Base-by-base conservation (phyloP, 2,888 invertebrate genomes). In the Lissonota sp. region DNA sequence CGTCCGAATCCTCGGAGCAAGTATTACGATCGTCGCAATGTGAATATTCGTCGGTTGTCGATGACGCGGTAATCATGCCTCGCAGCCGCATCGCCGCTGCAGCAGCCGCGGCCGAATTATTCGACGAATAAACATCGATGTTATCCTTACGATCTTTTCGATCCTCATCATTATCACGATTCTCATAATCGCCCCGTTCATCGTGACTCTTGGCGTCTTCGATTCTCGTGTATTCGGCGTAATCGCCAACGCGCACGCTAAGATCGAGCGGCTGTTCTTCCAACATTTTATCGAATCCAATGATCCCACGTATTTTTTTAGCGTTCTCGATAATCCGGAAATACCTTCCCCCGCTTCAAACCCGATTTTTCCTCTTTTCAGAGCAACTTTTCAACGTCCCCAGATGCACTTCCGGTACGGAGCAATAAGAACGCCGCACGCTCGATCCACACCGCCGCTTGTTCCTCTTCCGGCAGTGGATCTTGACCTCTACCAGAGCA, bases 1-100 rank as follows among this genome's bases (percentile, higher is more conserved):
- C 97, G 86, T 97, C 97, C 80, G 97, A 96, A 90, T 96, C 96
- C 62, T 96, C 96, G 87, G 96, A 96, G 93, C 96, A 96, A 72
- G 95, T 93, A 85, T 94, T 94, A 69, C 93, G 91, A 82, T 91
- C 92, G 82, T 91, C 93, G 72, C 90, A 91, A 79, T 90, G 93
- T 6, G 87, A 85, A 84, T 90, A 92, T 87, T 79, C 91, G 89
- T 88, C 93, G 86, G 84, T 91, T 80, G 91, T 88, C 79, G 86
- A 89, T 69, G 86, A 89, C 72, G 86, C 86, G 73, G 84, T 86
- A 51, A 86, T 86, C 42, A 87, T 70, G 53, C 85, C 84, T 67
- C 87, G 80, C 76, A 87, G 80, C 74, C 84, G 71, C 86, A 89
- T 77, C 84, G 88, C 53, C 84, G 87, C 66, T 88, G 85, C 92